Percentiles rank a stretch among this genome's conserved stretches.
These are phyloP conservation scores for Lasiurus cinereus DNA, from an alignment of 2,113 vertebrate genomes.

Conservation along the genomic window DNA sequence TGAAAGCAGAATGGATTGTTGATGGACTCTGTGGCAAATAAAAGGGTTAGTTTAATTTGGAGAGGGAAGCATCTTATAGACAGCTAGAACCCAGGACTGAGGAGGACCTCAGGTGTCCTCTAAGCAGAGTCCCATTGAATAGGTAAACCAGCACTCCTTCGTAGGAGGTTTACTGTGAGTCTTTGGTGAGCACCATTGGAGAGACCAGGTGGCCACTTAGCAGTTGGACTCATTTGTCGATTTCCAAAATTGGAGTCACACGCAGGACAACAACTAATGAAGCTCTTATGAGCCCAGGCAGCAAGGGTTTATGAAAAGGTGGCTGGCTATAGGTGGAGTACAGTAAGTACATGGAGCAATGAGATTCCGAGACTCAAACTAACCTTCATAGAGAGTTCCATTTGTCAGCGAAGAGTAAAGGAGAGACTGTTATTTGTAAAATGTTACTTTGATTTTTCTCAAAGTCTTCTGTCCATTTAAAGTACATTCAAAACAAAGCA, in stretches of 20 bases:
- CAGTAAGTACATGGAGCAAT: neutral
- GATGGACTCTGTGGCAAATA: neutral
- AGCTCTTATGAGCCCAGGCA: neutral
- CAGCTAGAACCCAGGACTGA: neutral
- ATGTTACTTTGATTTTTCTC: conserved; percentile 30
- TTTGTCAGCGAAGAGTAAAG: neutral
- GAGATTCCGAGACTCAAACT: neutral
- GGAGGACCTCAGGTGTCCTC: neutral
- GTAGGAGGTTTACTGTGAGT: fast-evolving
- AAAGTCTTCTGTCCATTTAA: neutral
- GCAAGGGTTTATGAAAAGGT: neutral
- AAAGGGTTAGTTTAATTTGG: neutral
- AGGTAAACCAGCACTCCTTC: neutral
- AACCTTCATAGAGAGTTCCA: fast-evolving
- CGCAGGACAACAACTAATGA: neutral
- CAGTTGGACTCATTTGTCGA: neutral
- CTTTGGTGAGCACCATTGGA: fast-evolving
- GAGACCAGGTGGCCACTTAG: neutral
- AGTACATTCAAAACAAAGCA: neutral
- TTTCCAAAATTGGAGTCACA: neutral
- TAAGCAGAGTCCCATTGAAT: neutral
- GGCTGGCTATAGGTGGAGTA: neutral
- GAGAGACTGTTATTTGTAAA: neutral
- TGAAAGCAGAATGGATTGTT: neutral
- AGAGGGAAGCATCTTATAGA: neutral